Base-by-base conservation (phyloP, 2,797 vertebrate genomes). In the Benthosema pterotum region DNA sequence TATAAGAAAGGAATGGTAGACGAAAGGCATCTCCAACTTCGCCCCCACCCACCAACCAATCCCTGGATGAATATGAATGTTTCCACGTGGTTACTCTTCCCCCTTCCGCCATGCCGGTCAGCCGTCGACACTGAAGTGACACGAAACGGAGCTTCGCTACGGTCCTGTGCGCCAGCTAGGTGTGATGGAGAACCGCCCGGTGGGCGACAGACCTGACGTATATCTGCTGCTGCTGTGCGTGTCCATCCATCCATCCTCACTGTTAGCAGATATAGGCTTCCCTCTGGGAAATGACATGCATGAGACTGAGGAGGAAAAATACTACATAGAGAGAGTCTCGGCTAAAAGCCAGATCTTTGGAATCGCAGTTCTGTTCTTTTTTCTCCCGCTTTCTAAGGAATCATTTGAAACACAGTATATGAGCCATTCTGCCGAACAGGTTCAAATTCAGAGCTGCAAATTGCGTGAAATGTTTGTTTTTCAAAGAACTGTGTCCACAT, bases 31-130 rank as follows among this genome's bases (percentile, higher is more conserved):
- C 65, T 38, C 63, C 22, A 5, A 42, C 53, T 2, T 49, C 42
- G 50, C 48, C 25, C n/a, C 11, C n/a, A n/a, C n/a, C n/a, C n/a
- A n/a, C n/a, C n/a, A n/a, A n/a, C n/a, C n/a, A n/a, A n/a, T n/a
- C n/a, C n/a, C n/a, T n/a, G n/a, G n/a, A n/a, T 88, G 85, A 88
- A 86, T 87, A 88, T 86, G 82, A 78, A 87, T 83, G 38, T 75
- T 85, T 85, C 75, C 67, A 5, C 67, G 77, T 56, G 81, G 76
- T 68, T 83, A 78, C 69, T 17, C 77, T 78, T 77, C 76, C 50
- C 65, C 11, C 56, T 67, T n/a, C n/a, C n/a, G n/a, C n/a, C n/a
- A n/a, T n/a, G n/a, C 45, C 63, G 77, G 77, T 79, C 64, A 72
- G 68, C 65, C 38, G 55, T 77, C 78, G 22, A 73, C 65, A 63